Evolutionary conservation across 2,888 invertebrate species (phyloP).

Genomic region (Stratiomys singularior): DNA sequence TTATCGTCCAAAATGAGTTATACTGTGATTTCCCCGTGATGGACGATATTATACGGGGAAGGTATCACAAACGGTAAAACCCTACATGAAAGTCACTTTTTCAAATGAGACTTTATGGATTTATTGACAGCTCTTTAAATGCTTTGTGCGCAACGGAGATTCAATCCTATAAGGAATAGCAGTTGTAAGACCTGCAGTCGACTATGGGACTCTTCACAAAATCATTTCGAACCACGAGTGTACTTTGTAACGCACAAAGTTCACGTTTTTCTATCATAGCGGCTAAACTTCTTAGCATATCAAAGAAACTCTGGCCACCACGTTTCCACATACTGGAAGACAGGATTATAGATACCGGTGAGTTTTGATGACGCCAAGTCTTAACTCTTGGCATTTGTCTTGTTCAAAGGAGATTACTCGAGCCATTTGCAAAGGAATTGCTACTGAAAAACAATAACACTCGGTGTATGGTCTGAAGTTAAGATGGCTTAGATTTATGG

Average conservation of each 20-base stretch:
- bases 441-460: constrained; percentile 12
- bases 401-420: constrained; percentile 1
- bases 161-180: neutral
- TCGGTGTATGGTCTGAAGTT: neutral
- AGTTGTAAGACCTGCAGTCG: neutral
- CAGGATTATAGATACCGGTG: constrained; percentile 18
- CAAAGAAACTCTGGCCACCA: neutral
- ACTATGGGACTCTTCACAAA: neutral
- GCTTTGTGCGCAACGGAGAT: neutral
- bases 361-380: neutral
- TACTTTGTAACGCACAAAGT: neutral
- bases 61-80: constrained; percentile 36
- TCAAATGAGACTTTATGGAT: constrained; percentile 47
- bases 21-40: constrained; percentile 18
- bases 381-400: constrained; percentile 6
- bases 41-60: constrained; percentile 19
- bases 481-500: constrained; percentile 2
- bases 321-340: neutral
- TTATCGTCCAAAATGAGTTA: neutral
- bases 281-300: neutral
- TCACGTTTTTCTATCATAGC: neutral
- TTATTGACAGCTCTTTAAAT: constrained; percentile 49
- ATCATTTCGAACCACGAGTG: neutral
- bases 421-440: constrained; percentile 28
- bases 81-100: neutral